Evolutionary conservation across 2,113 vertebrate species (phyloP).

Genomic region (Todiramphus saurophagus): DNA sequence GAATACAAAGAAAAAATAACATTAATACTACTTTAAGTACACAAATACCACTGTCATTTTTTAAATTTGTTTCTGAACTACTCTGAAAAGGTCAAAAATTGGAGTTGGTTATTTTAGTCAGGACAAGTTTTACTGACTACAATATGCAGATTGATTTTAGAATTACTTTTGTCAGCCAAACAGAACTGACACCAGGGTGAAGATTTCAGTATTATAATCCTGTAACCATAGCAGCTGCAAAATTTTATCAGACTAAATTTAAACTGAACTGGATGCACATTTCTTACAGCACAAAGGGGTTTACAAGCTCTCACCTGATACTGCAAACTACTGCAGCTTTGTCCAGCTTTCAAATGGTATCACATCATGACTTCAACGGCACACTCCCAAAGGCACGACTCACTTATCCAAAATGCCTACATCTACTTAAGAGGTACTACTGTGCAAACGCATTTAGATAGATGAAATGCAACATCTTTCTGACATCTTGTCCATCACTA

Average conservation of each 20-base stretch:
- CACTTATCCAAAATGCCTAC: not conserved
- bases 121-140: not conserved
- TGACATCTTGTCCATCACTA: not conserved
- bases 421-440: not conserved
- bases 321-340: not conserved
- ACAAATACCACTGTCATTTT: not conserved
- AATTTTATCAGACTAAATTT: not conserved
- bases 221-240: not conserved
- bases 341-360: not conserved
- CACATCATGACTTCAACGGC: not conserved
- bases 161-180: not conserved
- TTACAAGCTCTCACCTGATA: conserved; percentile 6
- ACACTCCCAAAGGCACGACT: not conserved
- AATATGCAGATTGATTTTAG: not conserved
- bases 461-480: not conserved
- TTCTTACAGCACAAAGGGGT: not conserved
- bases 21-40: not conserved
- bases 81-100: not conserved
- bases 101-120: not conserved
- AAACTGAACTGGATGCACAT: not conserved
- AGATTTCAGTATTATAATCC: not conserved
- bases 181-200: not conserved
- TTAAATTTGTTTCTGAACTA: not conserved
- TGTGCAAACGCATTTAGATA: accelerated
- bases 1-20: not conserved